phyloP scores from a whole-genome alignment of 2,888 invertebrate genomes.

The Cerastoderma edule region DNA sequence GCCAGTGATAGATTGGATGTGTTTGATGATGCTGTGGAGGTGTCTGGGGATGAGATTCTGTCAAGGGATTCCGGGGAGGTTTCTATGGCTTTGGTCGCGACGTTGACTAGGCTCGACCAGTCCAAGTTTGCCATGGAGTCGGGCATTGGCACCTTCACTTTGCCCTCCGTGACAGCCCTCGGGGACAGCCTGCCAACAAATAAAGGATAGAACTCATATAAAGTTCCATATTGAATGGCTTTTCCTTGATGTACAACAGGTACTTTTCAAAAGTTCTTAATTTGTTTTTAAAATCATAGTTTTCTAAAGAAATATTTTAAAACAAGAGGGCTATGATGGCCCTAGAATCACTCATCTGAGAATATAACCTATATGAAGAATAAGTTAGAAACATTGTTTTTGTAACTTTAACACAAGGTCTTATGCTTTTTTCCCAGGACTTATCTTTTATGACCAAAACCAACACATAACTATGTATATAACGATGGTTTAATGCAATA shows the following conservation, averaged over 20 bases:
- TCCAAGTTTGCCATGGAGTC: constrained; percentile 89
- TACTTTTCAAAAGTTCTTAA: neutral
- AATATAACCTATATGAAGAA: no score
- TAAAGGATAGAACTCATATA: neutral
- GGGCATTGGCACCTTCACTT: constrained; percentile 86
- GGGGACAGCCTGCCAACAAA: constrained; percentile 78
- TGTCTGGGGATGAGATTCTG: constrained; percentile 40
- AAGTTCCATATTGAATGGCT: no score
- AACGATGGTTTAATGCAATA: no score
- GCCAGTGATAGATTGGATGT: constrained; percentile 17
- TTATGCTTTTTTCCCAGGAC: no score
- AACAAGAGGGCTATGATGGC: no score
- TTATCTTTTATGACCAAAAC: no score
- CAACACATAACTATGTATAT: no score
- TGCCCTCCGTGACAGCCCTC: constrained; percentile 64
- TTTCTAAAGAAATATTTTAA: no score
- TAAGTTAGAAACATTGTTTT: no score
- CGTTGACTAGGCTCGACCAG: constrained; percentile 92
- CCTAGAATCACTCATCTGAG: no score
- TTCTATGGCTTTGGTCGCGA: constrained; percentile 90
- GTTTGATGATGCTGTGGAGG: constrained; percentile 36
- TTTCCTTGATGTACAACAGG: neutral
- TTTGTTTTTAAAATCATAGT: neutral
- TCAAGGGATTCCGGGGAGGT: constrained; percentile 55
- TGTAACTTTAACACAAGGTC: no score